Evolutionary conservation across 2,888 invertebrate species (phyloP).

Genomic region (Endomychus coccineus): DNA sequence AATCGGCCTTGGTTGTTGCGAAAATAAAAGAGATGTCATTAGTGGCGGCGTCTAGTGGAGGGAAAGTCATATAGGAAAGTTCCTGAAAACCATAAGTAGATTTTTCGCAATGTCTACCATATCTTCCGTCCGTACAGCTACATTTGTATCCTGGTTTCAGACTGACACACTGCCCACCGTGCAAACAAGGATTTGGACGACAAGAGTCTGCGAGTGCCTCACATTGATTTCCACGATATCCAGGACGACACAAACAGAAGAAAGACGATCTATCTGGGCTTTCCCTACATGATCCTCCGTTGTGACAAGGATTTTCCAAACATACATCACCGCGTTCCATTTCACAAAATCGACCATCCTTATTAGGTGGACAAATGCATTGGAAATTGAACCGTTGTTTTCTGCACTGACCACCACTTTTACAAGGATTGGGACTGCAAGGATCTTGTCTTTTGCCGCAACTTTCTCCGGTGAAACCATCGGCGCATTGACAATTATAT

Average conservation of each 20-base stretch:
- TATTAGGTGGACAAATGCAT: conserved; percentile 69
- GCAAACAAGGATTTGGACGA: conserved; percentile 84
- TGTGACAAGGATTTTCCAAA: conserved; percentile 77
- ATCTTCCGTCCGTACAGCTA: conserved; percentile 79
- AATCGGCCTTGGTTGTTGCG: conserved; percentile 80
- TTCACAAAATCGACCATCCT: conserved; percentile 80
- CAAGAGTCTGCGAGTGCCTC: conserved; percentile 85
- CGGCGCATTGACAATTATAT: conserved; percentile 71
- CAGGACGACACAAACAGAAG: conserved; percentile 86
- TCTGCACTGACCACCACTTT: conserved; percentile 74
- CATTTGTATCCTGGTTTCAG: conserved; percentile 82
- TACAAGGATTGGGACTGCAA: conserved; percentile 83
- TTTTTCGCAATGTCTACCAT: conserved; percentile 86
- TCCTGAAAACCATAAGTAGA: conserved; percentile 85
- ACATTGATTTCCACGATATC: conserved; percentile 86
- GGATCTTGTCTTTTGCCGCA: conserved; percentile 88
- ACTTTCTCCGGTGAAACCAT: conserved; percentile 73
- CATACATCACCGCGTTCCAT: conserved; percentile 78
- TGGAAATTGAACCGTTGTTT: conserved; percentile 77
- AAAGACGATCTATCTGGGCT: conserved; percentile 81
- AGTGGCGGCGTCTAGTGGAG: conserved; percentile 75
- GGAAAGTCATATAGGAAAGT: conserved; percentile 84
- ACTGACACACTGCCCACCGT: conserved; percentile 82
- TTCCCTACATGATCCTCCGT: conserved; percentile 86
- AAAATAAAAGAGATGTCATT: conserved; percentile 89